Conservation (phyloP, 64 coral and sea anemone genomes). For the Hydrozoanthus tunicans region DNA sequence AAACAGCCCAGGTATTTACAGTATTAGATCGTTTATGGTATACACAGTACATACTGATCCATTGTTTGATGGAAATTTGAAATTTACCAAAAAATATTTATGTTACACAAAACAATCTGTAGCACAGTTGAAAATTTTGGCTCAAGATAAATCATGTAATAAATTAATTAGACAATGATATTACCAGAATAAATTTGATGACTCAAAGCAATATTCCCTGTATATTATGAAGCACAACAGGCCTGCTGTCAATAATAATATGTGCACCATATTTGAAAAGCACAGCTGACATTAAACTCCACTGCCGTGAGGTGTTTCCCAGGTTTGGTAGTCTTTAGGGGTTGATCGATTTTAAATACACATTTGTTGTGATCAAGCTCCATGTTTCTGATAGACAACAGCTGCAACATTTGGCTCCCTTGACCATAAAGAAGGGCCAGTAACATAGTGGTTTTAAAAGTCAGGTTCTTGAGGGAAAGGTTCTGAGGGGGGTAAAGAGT, state of each 20-base stretch:
- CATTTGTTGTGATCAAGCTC: constrained; percentile 24
- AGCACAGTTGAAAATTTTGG: constrained; percentile 38
- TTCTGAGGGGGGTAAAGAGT: background rate
- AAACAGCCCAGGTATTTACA: constrained; percentile 36
- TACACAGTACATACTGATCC: constrained; percentile 47
- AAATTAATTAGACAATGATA: constrained; percentile 42
- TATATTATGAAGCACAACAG: constrained; percentile 42
- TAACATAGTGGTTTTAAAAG: constrained; percentile 21
- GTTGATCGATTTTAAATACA: constrained; percentile 9
- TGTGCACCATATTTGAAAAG: constrained; percentile 56
- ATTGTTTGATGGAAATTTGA: constrained; percentile 35
- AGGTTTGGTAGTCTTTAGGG: constrained; percentile 7
- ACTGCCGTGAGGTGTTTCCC: constrained; percentile 5
- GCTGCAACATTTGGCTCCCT: background rate
- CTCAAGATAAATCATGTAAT: constrained; percentile 35
- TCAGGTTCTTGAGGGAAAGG: constrained; percentile 35
- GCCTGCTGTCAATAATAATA: constrained; percentile 46
- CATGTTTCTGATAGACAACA: background rate
- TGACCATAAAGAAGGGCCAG: constrained; percentile 18
- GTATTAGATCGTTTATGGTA: constrained; percentile 42
- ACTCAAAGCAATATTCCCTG: constrained; percentile 34
- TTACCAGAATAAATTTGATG: constrained; percentile 47
- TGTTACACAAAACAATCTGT: constrained; percentile 45
- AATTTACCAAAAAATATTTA: constrained; percentile 49
- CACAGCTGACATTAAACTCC: constrained; percentile 7